Base-by-base conservation (phyloP, 2,113 vertebrate genomes). In the Henicopernis longicauda region DNA sequence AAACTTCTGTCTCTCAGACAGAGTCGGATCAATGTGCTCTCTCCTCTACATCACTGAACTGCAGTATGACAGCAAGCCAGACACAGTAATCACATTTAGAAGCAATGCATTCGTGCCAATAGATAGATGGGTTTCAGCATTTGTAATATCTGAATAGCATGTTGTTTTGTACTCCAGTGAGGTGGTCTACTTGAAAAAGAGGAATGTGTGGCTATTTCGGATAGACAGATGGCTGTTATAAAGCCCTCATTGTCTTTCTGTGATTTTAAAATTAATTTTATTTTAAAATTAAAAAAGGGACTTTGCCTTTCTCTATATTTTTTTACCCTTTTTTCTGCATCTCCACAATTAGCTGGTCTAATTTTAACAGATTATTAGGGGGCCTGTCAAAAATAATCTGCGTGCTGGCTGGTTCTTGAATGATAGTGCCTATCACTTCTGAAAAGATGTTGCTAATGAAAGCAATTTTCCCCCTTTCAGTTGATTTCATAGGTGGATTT, bases 401-500 rank as follows among this genome's bases (percentile, higher is more conserved):
- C 76, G 25, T 65, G 23, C 36, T 71, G 58, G 11, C 18, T 93
- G 88, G 23, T 59, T 92, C 69, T 81, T 91, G 83, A 95, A 76
- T 62, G 42, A 86, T 61, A 44, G 50, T 86, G 29, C 26, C 69
- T 94, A 59, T 72, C 78, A 80, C 18, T 94, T 96, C 69, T 85
- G 79, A 78, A 91, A 96, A 94, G 58, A 45, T 91, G 54, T 73
- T 92, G 87, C 79, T 98, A 97, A 98, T 94, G 59, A 94, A 84
- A 91, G 31, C 50, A 85, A 96, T 96, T 97, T 97, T 92, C 73
- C 84, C 69, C 82, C 83, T 77, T 97, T 69, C 98, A 99, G 99
- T 99, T 98, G 99, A 99, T 97, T 99, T 99, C 98, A 99, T 99
- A 99, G 99, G 99, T 97, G 99, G 99, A 95, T 99, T 99, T 91